Percentiles rank a stretch among this genome's conserved stretches.
Evolutionary conservation across 2,113 vertebrate species (phyloP).

Genomic region (Phoxinus phoxinus): DNA sequence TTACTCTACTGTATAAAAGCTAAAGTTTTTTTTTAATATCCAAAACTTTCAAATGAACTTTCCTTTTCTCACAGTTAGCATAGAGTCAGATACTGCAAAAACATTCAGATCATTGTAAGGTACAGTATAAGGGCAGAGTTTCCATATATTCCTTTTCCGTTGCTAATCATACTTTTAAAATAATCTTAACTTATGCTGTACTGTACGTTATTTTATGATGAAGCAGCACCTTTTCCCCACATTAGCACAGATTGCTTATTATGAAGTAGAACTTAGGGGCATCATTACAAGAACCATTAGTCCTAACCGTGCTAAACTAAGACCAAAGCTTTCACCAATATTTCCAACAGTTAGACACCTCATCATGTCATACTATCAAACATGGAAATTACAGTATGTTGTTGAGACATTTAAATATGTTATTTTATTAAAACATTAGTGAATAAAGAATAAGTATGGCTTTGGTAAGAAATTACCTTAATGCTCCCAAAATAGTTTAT

Average conservation of each 20-base stretch:
- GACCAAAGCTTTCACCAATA: neutral
- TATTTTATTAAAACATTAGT: neutral
- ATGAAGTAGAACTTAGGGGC: neutral
- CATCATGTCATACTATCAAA: neutral
- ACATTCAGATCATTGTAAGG: neutral
- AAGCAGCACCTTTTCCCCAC: neutral
- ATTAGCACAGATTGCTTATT: neutral
- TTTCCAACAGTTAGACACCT: neutral
- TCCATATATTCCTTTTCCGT: neutral
- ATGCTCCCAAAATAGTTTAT: neutral
- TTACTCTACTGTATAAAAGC: neutral
- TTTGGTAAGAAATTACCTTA: neutral
- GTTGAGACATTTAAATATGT: neutral
- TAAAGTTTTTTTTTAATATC: neutral
- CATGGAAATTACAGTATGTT: neutral
- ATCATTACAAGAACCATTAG: neutral
- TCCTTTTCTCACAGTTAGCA: neutral
- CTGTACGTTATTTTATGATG: neutral
- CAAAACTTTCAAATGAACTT: neutral
- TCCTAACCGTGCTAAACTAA: neutral
- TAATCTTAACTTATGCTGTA: neutral
- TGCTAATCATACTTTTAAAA: neutral
- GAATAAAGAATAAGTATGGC: neutral
- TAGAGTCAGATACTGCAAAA: neutral
- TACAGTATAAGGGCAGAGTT: neutral